These are phyloP conservation scores for Eriocheir sinensis DNA, from an alignment of 1,140 invertebrate genomes.

Conservation along the genomic window DNA sequence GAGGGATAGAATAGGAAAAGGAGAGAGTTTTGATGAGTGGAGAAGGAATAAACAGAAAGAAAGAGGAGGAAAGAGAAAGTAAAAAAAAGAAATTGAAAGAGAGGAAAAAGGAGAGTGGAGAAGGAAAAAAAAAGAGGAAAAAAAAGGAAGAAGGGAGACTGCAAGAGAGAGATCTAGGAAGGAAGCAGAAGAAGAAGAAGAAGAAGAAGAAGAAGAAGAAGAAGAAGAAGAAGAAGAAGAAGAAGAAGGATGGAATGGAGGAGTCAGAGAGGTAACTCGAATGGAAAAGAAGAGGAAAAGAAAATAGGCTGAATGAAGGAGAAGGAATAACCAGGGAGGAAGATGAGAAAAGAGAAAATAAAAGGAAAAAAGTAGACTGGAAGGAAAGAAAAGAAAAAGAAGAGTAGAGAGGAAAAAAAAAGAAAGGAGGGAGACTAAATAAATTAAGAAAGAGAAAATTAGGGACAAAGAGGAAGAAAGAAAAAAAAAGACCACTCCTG, in stretches of 20 bases:
- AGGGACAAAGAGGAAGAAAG: too few relatives aligned
- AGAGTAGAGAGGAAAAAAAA: constrained; percentile 9
- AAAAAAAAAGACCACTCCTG: too few relatives aligned
- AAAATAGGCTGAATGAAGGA: neutral
- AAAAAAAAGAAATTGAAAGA: neutral
- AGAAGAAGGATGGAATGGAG: too few relatives aligned
- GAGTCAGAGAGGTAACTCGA: too few relatives aligned
- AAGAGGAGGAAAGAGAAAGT: too few relatives aligned
- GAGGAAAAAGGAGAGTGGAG: neutral
- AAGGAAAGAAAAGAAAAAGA: constrained; percentile 25
- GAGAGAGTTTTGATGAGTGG: neutral
- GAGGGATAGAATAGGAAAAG: too few relatives aligned
- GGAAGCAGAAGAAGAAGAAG: neutral
- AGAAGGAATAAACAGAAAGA: neutral
- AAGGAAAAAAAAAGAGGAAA: neutral
- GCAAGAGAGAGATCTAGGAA: too few relatives aligned
- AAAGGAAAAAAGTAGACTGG: neutral
- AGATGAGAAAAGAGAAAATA: neutral
- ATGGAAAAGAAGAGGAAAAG: too few relatives aligned
- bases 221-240: neutral
- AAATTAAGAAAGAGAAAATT: too few relatives aligned
- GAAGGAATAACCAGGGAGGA: neutral
- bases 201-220: too few relatives aligned
- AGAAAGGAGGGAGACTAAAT: neutral
- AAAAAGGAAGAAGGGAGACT: neutral